Percentiles rank a stretch among this genome's conserved stretches.
These are phyloP conservation scores for Celastrina argiolus DNA, from an alignment of 2,888 invertebrate species.

Conservation along the genomic window DNA sequence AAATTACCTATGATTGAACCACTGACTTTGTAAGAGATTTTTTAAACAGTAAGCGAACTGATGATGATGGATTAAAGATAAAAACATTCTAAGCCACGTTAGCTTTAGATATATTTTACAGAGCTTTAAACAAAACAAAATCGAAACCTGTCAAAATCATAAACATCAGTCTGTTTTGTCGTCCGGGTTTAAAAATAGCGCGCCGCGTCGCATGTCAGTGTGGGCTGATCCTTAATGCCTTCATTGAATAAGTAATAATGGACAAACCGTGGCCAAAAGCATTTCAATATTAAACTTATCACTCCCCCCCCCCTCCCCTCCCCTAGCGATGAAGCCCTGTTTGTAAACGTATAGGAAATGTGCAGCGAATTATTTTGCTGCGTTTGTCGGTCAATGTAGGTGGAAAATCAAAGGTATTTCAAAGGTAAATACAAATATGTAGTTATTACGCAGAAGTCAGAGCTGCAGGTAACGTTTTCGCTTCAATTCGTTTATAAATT, in stretches of 20 bases:
- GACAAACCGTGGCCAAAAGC: neutral
- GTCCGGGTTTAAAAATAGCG: too few relatives aligned
- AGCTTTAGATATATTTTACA: too few relatives aligned
- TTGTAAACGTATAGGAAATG: neutral
- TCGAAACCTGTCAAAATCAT: too few relatives aligned
- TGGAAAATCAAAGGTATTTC: neutral
- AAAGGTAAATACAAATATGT: neutral
- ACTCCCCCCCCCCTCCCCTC: neutral
- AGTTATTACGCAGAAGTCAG: neutral
- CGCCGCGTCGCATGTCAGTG: too few relatives aligned
- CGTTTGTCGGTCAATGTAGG: neutral
- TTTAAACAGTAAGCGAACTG: too few relatives aligned
- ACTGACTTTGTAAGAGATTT: too few relatives aligned
- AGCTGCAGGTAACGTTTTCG: neutral
- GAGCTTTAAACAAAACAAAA: too few relatives aligned
- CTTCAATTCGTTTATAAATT: conserved; percentile 34
- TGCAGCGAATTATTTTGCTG: neutral
- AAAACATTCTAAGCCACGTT: too few relatives aligned
- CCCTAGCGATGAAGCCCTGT: neutral
- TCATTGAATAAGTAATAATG: neutral
- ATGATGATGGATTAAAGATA: too few relatives aligned
- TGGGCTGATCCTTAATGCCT: too few relatives aligned
- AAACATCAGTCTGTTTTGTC: too few relatives aligned
- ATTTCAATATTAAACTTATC: neutral
- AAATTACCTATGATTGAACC: too few relatives aligned